Percentiles rank a stretch among this genome's conserved stretches.
Conservation (phyloP, 2,113 vertebrate species). For the Malurus elegans region DNA sequence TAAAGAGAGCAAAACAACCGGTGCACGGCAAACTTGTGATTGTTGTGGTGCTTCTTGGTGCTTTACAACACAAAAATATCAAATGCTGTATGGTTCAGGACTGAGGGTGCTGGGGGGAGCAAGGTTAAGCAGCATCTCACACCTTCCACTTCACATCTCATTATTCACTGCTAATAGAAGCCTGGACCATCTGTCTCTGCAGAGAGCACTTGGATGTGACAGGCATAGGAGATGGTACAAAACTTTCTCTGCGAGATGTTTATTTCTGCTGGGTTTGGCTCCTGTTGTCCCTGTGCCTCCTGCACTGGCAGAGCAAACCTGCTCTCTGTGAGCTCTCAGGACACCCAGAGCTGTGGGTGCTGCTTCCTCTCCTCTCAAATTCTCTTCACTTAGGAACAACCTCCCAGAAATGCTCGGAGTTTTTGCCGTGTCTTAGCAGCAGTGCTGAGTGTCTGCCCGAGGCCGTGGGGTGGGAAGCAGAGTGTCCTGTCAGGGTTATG, state of each 20-base stretch:
- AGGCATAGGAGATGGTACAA: constrained; percentile 35
- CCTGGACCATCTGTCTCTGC: constrained; percentile 65
- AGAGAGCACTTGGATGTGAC: constrained; percentile 47
- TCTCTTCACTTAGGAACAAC: background rate
- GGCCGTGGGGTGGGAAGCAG: too few relatives aligned
- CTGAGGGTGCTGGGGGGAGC: constrained; percentile 34
- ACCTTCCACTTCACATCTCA: constrained; percentile 66
- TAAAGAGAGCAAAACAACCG: background rate
- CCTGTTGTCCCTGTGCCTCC: background rate
- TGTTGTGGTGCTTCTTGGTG: background rate
- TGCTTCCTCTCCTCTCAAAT: background rate
- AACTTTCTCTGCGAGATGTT: constrained; percentile 19
- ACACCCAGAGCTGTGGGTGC: background rate
- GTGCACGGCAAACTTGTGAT: background rate
- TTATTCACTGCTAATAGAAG: constrained; percentile 71
- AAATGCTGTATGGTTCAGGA: constrained; percentile 21
- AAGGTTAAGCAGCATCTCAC: constrained; percentile 69
- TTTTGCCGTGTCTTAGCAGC: rapidly evolving
- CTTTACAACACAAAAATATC: constrained; percentile 34
- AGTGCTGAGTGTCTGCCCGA: background rate
- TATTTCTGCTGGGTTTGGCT: background rate
- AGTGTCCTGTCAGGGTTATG: background rate
- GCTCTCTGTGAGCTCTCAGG: rapidly evolving
- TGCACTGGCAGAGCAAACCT: background rate
- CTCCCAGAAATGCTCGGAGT: background rate